Conservation (phyloP, 2,797 vertebrate species). For the Cyprinodon diabolis region DNA sequence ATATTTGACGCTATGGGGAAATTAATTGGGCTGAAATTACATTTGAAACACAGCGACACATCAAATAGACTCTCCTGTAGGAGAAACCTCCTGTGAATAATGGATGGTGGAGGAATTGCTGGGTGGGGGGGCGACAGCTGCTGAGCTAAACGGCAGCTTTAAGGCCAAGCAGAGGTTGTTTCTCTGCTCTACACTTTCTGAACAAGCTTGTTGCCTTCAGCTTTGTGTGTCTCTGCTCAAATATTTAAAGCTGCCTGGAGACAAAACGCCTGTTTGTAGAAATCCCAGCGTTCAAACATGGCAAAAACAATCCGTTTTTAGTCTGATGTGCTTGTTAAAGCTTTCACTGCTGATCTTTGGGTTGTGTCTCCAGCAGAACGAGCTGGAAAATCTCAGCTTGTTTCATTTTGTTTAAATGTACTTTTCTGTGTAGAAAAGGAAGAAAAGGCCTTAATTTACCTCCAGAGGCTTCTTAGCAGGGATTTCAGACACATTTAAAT, state of each 20-base stretch:
- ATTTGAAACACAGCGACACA: neutral
- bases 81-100: neutral
- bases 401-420: neutral
- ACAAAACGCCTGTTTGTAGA: conserved; percentile 13
- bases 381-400: neutral
- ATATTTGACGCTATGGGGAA: too few species aligned
- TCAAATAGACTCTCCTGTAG: neutral
- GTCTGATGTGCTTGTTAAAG: neutral
- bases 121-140: conserved; percentile 16
- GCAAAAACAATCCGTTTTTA: neutral
- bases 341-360: neutral
- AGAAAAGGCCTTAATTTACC: neutral
- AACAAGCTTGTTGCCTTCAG: conserved; percentile 8
- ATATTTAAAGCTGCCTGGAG: conserved; percentile 26
- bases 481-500: too few species aligned
- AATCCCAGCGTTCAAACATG: neutral
- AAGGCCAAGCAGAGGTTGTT: neutral
- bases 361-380: too few species aligned
- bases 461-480: too few species aligned
- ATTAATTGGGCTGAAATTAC: too few species aligned
- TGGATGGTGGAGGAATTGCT: neutral
- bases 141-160: conserved; percentile 19
- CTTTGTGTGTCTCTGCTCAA: conserved; percentile 30
- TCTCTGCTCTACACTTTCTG: neutral
- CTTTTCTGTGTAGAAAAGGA: neutral